Conservation (phyloP, 2,113 vertebrate genomes). For the Urocynchramus pylzowi region DNA sequence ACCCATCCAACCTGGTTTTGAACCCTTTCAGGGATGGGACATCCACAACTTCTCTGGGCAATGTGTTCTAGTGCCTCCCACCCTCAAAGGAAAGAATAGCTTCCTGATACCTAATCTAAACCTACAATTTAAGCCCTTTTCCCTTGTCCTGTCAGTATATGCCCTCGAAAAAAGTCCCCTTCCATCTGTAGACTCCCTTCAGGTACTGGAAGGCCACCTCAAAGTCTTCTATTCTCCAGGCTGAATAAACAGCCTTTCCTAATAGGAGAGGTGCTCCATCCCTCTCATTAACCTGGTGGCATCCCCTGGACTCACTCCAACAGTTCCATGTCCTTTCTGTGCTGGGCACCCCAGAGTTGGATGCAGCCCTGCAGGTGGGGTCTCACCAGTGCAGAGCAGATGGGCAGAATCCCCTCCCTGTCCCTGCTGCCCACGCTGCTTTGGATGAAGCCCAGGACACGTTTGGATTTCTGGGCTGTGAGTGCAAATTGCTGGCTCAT, state of each 20-base stretch:
- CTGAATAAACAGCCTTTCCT: not conserved
- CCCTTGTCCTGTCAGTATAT: not conserved
- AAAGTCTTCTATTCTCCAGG: not conserved
- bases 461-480: not conserved
- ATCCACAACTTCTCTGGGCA: not conserved
- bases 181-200: not conserved
- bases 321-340: not conserved
- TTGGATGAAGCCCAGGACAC: accelerated
- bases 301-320: not conserved
- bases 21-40: not conserved
- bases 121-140: not conserved
- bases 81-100: not conserved
- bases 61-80: not conserved
- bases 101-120: not conserved
- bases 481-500: no score
- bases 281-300: not conserved
- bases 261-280: not conserved
- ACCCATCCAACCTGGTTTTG: not conserved
- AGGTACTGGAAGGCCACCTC: not conserved
- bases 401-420: not conserved
- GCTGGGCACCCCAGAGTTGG: not conserved
- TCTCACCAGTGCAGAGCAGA: not conserved
- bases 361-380: not conserved
- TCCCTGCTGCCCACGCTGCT: accelerated
- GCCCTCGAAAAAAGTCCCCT: not conserved